Conservation (phyloP, 2,797 vertebrate species). For the Remorina albescens region DNA sequence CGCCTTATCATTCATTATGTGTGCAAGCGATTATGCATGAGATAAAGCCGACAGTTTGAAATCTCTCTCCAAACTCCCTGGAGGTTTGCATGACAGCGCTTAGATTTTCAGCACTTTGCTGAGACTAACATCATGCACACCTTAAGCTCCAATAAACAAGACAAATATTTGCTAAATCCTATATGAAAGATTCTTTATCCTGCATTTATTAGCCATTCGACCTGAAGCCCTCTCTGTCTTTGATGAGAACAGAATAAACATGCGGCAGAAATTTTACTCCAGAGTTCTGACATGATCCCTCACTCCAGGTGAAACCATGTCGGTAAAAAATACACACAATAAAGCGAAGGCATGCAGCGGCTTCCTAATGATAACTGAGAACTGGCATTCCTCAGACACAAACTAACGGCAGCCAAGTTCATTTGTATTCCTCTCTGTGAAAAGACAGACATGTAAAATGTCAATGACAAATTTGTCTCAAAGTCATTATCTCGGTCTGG, state of each 20-base stretch:
- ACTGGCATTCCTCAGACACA: slow-evolving; percentile 32
- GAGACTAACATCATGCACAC: slow-evolving; percentile 14
- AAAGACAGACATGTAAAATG: slow-evolving; percentile 62
- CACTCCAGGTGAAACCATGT: slow-evolving; percentile 42
- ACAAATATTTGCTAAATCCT: slow-evolving; percentile 35
- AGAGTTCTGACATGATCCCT: slow-evolving; percentile 28
- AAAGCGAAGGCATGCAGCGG: slow-evolving; percentile 16
- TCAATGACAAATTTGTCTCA: slow-evolving; percentile 66
- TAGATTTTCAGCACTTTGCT: slow-evolving; percentile 30
- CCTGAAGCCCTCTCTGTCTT: slow-evolving; percentile 6
- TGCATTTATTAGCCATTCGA: slow-evolving; percentile 28
- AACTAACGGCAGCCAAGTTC: slow-evolving; percentile 18
- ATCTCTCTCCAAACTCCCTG: slow-evolving; percentile 47
- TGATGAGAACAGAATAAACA: slow-evolving; percentile 51
- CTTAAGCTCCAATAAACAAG: slow-evolving; percentile 39
- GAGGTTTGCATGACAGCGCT: slow-evolving; percentile 30
- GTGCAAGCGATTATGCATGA: slow-evolving; percentile 62
- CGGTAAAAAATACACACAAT: slow-evolving; percentile 41
- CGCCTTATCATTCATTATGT: slow-evolving; percentile 64
- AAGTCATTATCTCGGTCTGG: slow-evolving; percentile 56
- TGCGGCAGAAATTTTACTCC: slow-evolving; percentile 20
- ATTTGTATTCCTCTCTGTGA: slow-evolving; percentile 59
- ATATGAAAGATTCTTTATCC: background rate
- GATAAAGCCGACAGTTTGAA: slow-evolving; percentile 59
- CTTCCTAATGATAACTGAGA: slow-evolving; percentile 54